Percentiles rank a stretch among this genome's conserved stretches.
phyloP scores from a whole-genome alignment of 2,888 invertebrate genomes.

The Nudaria mundana region DNA sequence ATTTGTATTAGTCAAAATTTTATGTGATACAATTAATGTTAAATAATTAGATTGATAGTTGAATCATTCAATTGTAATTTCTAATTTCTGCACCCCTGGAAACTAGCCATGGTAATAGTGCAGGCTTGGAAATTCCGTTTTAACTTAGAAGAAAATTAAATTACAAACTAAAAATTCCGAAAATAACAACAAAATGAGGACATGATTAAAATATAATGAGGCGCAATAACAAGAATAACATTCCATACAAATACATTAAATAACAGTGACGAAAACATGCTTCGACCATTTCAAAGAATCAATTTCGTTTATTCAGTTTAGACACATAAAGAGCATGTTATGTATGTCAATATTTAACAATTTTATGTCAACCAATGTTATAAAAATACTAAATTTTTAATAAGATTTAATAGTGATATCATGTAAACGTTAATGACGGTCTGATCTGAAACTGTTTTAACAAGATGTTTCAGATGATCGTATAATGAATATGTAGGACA shows the following conservation, averaged over 20 bases:
- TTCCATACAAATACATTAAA: neutral
- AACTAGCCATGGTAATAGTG: slow-evolving; percentile 53
- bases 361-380: no score
- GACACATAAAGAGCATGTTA: neutral
- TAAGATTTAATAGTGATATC: no score
- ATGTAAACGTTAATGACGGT: no score
- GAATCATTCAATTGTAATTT: slow-evolving; percentile 73
- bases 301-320: no score
- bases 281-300: neutral
- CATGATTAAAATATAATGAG: slow-evolving; percentile 7
- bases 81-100: slow-evolving; percentile 72
- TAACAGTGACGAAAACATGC: slow-evolving; percentile 2
- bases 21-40: slow-evolving; percentile 24
- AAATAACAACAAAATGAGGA: slow-evolving; percentile 23
- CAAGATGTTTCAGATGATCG: no score
- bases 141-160: slow-evolving; percentile 27
- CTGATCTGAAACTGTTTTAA: no score
- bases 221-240: neutral
- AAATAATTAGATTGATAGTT: slow-evolving; percentile 56
- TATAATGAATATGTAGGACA: no score
- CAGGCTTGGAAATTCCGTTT: slow-evolving; percentile 65
- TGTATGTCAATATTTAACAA: no score
- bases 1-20: slow-evolving; percentile 33
- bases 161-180: slow-evolving; percentile 57
- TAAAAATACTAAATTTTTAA: no score